Evolutionary conservation across 2,888 invertebrate species (phyloP), one percentile per base, ranked within the genome.

Genomic region (Helleia helle): DNA sequence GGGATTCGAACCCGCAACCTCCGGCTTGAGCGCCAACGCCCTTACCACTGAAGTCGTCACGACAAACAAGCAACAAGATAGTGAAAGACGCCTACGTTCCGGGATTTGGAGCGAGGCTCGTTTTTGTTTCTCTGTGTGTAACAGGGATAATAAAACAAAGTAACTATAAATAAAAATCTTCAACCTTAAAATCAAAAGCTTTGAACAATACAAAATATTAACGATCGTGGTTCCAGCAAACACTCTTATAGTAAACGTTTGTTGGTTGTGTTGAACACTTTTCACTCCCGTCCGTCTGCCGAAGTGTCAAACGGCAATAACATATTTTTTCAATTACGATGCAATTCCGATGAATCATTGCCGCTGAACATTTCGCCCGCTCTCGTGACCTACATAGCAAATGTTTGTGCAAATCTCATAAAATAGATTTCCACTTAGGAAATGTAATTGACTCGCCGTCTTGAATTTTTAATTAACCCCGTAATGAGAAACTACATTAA

Each of bases 291-390:
- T 40, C 38, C 42, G 24, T 56, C 62, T 55, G 58, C 68, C 74
- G 68, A 75, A 73, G 68, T 72, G 70, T 77, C 79, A 77, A 73
- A 71, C 60, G 62, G 73, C 72, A 72, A 79, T 76, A 77, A 75
- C 71, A 76, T 79, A 74, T 80, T 76, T 79, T 79, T 80, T 76
- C 77, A 79, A 80, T 80, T 79, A 77, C 77, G 56, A 59, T 67
- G 71, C 80, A 77, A 80, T 77, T 73, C 73, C 69, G 74, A 77
- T 80, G 76, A 75, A 76, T 80, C 77, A 79, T 72, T 66, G 58
- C 65, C 67, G 62, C 51, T 58, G 69, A 70, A 65, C 66, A 65
- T 65, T 65, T 65, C 59, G 55, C 55, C 56, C 55, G 56, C 58
- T 54, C 56, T 42, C 54, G 51, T 57, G 73, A 72, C 74, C 76